phyloP scores from a whole-genome alignment of 2,113 vertebrate species.

The Mus musculus region DNA sequence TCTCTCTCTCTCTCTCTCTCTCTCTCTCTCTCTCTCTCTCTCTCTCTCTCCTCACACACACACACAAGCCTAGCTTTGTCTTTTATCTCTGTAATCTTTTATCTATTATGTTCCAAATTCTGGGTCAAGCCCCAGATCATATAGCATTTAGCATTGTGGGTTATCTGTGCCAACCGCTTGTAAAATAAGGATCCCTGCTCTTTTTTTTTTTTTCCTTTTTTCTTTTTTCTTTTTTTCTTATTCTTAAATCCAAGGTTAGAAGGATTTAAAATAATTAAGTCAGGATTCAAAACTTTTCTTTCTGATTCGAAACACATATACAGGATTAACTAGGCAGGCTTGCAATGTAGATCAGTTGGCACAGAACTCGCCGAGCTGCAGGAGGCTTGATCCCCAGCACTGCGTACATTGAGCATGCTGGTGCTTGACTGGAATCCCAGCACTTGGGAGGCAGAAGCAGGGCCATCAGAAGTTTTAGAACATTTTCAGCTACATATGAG shows the following conservation, averaged over 20 bases:
- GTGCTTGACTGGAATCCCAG: not conserved
- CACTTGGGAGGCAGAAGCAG: not conserved
- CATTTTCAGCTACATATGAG: not conserved
- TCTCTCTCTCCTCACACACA: too few relatives aligned
- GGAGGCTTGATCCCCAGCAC: not conserved
- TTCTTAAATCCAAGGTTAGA: not conserved
- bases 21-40: too few relatives aligned
- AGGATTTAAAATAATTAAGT: not conserved
- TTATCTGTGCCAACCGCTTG: not conserved
- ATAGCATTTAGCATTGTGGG: not conserved
- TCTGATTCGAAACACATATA: not conserved
- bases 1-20: too few relatives aligned
- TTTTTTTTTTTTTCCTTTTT: not conserved
- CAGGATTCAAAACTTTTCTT: constrained; percentile 25
- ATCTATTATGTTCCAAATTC: not conserved
- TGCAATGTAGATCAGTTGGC: too few relatives aligned
- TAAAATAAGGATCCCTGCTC: not conserved
- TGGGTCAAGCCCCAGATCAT: not conserved
- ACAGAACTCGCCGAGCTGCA: too few relatives aligned
- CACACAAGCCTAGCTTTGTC: not conserved
- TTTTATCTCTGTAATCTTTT: not conserved
- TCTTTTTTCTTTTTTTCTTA: not conserved
- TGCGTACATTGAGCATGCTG: too few relatives aligned
- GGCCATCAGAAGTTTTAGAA: not conserved
- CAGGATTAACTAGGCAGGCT: not conserved